A percentile compares a stretch with the other conserved stretches of the same genome.
These are phyloP conservation scores for Parnassius orleans DNA, from an alignment of 2,888 invertebrate genomes.

Conservation along the genomic window DNA sequence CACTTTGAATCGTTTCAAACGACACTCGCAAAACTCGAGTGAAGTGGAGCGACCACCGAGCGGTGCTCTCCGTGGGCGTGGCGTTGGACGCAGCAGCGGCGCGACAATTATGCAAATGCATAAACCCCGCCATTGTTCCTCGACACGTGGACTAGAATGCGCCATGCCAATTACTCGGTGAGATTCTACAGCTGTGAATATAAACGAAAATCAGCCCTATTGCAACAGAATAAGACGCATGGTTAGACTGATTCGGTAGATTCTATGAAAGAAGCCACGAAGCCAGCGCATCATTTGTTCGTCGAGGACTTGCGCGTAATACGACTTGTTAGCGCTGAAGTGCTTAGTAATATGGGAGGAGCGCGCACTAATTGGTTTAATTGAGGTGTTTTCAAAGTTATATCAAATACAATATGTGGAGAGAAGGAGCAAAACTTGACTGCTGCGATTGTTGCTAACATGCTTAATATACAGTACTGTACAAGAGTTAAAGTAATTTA, in stretches of 20 bases:
- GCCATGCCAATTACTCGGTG: constrained; percentile 4
- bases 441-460: no score
- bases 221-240: neutral
- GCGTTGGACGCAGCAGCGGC: neutral
- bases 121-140: constrained; percentile 5
- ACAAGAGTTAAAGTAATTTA: no score
- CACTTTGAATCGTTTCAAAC: neutral
- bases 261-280: neutral
- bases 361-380: constrained; percentile 4
- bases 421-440: neutral
- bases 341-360: neutral
- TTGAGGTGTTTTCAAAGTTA: neutral
- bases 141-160: constrained; percentile 12
- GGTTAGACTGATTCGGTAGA: neutral
- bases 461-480: no score
- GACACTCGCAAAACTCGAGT: constrained; percentile 3
- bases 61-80: neutral
- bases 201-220: neutral
- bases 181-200: neutral
- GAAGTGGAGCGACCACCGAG: neutral
- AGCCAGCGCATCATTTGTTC: constrained; percentile 2
- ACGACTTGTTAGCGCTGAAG: neutral
- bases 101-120: constrained; percentile 1
- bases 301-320: constrained; percentile 1
- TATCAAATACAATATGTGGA: neutral